Evolutionary conservation across 2,113 vertebrate genomes (phyloP), one percentile per base, ranked within the genome.

Genomic region (Dicentrarchus labrax): DNA sequence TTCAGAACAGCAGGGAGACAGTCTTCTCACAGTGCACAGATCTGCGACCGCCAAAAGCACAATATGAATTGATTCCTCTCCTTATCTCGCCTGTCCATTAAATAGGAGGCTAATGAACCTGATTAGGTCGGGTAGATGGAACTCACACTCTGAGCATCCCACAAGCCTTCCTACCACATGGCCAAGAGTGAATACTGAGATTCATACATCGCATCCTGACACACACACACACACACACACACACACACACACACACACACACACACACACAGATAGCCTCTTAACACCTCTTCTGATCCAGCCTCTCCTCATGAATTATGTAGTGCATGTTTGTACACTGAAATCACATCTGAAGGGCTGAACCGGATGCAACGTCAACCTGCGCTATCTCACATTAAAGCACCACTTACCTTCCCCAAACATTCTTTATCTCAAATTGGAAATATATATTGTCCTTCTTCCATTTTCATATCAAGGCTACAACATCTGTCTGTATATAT

Each of bases 261-360:
- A 30, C 30, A 30, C 30, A 30, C 4, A 30, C 30, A 41, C 65
- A 70, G 59, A 83, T 61, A 64, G 64, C 76, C 59, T 88, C 76
- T 75, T 30, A 43, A 62, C 77, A 68, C 67, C 71, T 56, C 48
- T 6, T 45, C 80, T 24, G 56, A 69, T 87, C 62, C 50, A 30
- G 69, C 53, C 60, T 50, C 56, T 74, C 54, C 72, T 83, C 78
- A 86, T 93, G 86, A 83, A 90, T 92, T 89, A 91, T 90, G 90
- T 56, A 83, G 71, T 1, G 72, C 64, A 12, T 80, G 76, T 92
- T 76, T 83, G 71, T 78, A 74, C 61, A 16, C 54, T 48, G 59
- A 80, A 86, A 76, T 86, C 78, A 41, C 65, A 83, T 88, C 87
- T 75, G 67, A 82, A 72, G 72, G 61, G 68, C 60, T 30, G 61